Evolutionary conservation across 2,888 invertebrate species (phyloP), one percentile per base, ranked within the genome.

Genomic region (Drosophila nr. medialis): DNA sequence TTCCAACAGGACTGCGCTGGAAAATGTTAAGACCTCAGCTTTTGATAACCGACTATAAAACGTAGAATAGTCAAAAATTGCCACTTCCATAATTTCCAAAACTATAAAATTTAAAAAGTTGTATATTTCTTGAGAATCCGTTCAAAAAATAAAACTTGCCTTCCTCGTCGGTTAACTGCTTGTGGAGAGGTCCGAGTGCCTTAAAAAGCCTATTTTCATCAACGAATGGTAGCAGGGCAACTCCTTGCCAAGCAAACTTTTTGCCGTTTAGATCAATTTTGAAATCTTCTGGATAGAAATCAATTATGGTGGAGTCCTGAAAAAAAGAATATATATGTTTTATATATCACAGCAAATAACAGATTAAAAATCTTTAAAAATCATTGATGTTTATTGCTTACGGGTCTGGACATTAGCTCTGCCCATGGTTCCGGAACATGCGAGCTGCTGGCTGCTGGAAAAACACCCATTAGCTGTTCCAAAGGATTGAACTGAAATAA

Each of bases 191-290:
- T 84, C 95, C 94, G 42, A 99, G 93, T 0, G 99, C 97, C 86
- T 95, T 95, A 91, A 97, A 96, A 62, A 99, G 94, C 70, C 99
- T 93, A 67, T 94, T 94, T 93, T 99, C 99, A 84, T 99, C 99
- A 0, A 99, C 99, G 93, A 99, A 99, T 8, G 99, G 99, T 74
- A 99, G 93, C 48, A 99, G 93, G 0, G 99, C 99, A 2, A 99
- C 99, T 51, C 99, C 99, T 94, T 99, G 99, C 99, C 99, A 99
- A 56, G 99, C 99, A 94, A 97, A 99, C 93, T 99, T 99, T 94
- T 99, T 99, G 38, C 99, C 99, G 93, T 99, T 99, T 79, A 99
- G 94, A 93, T 99, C 99, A 73, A 99, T 98, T 93, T 97, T 97
- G 93, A 99, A 99, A 93, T 99, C 98, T 91, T 95, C 96, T 0